These are phyloP conservation scores for Aptenodytes patagonicus DNA, from an alignment of 2,113 vertebrate species.

Conservation along the genomic window DNA sequence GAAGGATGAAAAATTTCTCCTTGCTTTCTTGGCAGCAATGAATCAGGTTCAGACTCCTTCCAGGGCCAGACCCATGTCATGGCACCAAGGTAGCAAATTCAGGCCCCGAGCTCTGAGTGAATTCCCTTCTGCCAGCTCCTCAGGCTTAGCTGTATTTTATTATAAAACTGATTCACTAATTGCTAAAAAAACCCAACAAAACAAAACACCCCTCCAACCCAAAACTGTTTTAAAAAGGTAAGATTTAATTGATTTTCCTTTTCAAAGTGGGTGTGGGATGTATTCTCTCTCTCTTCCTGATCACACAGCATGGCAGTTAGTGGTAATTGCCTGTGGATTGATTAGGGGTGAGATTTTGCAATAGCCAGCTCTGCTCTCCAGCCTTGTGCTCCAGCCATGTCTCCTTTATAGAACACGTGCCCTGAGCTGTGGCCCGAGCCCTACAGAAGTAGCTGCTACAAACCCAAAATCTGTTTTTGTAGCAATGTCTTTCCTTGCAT, in stretches of 20 bases:
- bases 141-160: background rate
- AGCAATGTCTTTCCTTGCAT: background rate
- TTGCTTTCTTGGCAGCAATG: background rate
- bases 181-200: background rate
- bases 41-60: background rate
- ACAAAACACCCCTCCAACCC: background rate
- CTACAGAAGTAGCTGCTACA: background rate
- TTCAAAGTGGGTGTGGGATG: background rate
- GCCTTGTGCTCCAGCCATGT: background rate
- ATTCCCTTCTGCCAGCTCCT: background rate
- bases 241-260: background rate
- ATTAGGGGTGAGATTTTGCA: background rate
- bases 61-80: background rate
- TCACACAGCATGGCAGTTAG: background rate
- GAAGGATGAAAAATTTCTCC: slow-evolving; percentile 28
- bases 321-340: background rate
- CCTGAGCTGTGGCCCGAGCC: background rate
- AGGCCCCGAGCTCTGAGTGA: background rate
- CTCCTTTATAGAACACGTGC: background rate
- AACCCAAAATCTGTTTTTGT: background rate
- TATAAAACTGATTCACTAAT: background rate
- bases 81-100: background rate
- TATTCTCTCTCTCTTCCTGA: background rate
- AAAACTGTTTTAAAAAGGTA: background rate
- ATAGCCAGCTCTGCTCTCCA: background rate